These are phyloP conservation scores for Goniozus legneri DNA, from an alignment of 1,140 invertebrate species.

Conservation along the genomic window DNA sequence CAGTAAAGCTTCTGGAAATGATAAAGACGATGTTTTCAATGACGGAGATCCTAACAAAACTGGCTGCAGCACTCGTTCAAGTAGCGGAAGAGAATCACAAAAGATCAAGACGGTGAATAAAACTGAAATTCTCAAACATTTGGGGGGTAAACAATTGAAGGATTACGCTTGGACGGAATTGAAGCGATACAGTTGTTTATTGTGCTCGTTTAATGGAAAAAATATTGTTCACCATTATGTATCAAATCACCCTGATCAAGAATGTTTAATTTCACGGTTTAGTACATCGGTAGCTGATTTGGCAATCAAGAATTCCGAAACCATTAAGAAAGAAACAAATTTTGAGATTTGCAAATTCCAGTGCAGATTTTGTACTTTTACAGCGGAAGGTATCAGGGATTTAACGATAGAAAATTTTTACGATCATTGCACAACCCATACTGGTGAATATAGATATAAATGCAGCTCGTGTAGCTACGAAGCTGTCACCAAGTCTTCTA, in stretches of 20 bases:
- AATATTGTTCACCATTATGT: slow-evolving; percentile 67
- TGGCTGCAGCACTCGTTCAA: no score
- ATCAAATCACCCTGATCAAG: slow-evolving; percentile 59
- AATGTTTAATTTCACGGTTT: slow-evolving; percentile 64
- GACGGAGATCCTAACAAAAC: background rate
- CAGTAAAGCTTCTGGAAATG: no score
- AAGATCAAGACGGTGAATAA: slow-evolving; percentile 4
- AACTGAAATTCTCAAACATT: no score
- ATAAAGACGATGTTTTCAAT: background rate
- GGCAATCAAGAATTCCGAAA: slow-evolving; percentile 44
- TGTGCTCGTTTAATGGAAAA: slow-evolving; percentile 60
- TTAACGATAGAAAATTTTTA: slow-evolving; percentile 54
- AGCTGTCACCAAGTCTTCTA: slow-evolving; percentile 43
- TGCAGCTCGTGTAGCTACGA: slow-evolving; percentile 60
- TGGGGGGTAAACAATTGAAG: slow-evolving; percentile 18
- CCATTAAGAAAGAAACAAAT: slow-evolving; percentile 9
- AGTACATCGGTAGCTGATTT: slow-evolving; percentile 49
- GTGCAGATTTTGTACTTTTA: slow-evolving; percentile 55
- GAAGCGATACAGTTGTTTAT: slow-evolving; percentile 54
- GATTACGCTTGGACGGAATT: slow-evolving; percentile 36
- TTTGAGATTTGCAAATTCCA: slow-evolving; percentile 40
- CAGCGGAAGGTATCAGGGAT: slow-evolving; percentile 40
- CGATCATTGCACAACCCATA: slow-evolving; percentile 69
- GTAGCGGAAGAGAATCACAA: background rate
- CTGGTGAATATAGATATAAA: slow-evolving; percentile 66